Evolutionary conservation across 2,113 vertebrate genomes (phyloP), one percentile per base, ranked within the genome.

Genomic region (Bolborhynchus lineola): DNA sequence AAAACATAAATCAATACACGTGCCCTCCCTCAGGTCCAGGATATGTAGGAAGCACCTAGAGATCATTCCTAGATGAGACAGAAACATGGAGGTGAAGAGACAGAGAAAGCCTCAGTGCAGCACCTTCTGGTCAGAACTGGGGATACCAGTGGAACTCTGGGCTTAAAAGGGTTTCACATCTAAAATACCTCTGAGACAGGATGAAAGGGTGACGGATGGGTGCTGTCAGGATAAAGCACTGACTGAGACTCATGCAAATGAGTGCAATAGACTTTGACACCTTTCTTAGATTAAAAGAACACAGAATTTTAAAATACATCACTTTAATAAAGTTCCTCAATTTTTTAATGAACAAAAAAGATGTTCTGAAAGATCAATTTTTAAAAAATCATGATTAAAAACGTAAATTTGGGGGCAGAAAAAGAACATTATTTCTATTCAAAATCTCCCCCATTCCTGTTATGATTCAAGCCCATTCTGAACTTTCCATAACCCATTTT

Each of bases 61-160:
- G 65, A 55, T 91, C 92, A 88, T 5, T 67, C 50, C 71, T 82
- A 57, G 94, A 72, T 29, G 24, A 91, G 75, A 53, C 74, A 93
- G 86, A 89, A 19, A 53, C 19, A 0, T 10, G 44, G 64, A 95
- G 46, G 46, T 59, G 29, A 53, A 49, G 60, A 46, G 81, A 74
- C 10, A 59, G 47, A 74, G 88, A 77, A 92, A 90, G 41, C 19
- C 33, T 75, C 76, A 69, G 70, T 63, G 75, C 68, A 95, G 63
- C 71, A 90, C 21, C 52, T 89, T 82, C 90, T 89, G 63, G 46
- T 39, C 64, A 90, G 50, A 86, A 57, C 0, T 41, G 52, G 63
- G 70, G 63, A 74, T 65, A 80, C 65, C 25, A 42, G 62, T 19
- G 47, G 50, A 62, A 31, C 17, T 65, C 35, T 23, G 75, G 35